These are phyloP conservation scores for Oppia nitens DNA, from an alignment of 1,140 invertebrate genomes.

Conservation along the genomic window DNA sequence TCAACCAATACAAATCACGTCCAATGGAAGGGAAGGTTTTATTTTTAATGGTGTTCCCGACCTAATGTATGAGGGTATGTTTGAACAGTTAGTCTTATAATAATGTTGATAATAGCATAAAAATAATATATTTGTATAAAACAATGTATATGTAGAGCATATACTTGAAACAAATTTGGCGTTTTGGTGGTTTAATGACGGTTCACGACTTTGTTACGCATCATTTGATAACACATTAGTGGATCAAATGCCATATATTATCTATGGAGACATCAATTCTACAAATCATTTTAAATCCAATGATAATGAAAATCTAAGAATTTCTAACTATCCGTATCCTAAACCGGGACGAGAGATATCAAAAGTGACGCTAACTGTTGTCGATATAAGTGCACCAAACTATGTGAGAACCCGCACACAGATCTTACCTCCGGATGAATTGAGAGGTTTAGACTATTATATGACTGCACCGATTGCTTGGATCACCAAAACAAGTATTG, in stretches of 20 bases:
- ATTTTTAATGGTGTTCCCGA: conserved; percentile 33
- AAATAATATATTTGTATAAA: not conserved
- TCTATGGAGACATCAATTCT: conserved; percentile 19
- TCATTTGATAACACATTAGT: conserved; percentile 27
- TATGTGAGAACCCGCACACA: not conserved
- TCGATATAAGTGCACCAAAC: conserved; percentile 14
- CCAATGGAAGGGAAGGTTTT: conserved; percentile 18
- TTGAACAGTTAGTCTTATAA: not conserved
- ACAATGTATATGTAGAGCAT: conserved; percentile 26
- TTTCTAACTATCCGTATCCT: conserved; percentile 16
- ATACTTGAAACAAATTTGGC: conserved; percentile 27
- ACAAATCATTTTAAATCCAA: conserved; percentile 11
- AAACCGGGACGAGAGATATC: conserved; percentile 21
- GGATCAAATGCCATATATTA: conserved; percentile 19
- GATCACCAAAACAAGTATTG: conserved; percentile 24
- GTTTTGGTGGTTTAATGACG: conserved; percentile 29
- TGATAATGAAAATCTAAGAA: conserved; percentile 7
- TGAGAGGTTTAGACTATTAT: not conserved
- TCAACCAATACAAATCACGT: conserved; percentile 12
- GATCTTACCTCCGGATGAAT: not conserved
- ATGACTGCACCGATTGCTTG: conserved; percentile 25
- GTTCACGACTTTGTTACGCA: conserved; percentile 25
- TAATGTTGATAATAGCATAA: not conserved
- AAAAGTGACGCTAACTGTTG: conserved; percentile 18
- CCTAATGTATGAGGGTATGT: conserved; percentile 32